Evolutionary conservation across 2,113 vertebrate genomes (phyloP).

Genomic region (Limanda limanda): DNA sequence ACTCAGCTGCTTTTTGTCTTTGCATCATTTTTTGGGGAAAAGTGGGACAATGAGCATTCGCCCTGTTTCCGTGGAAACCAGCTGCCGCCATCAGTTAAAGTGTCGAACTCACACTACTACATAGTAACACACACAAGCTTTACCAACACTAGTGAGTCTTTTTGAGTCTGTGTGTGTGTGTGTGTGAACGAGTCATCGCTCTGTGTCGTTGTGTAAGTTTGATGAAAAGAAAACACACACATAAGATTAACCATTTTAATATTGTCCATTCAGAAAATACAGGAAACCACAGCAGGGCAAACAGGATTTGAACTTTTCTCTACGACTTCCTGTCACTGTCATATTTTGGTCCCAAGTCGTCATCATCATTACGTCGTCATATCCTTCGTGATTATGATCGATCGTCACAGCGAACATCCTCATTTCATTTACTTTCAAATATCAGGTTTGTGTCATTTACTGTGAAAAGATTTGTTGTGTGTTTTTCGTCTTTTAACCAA

Average conservation of each 20-base stretch:
- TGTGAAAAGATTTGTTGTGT: conserved; percentile 44
- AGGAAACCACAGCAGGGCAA: conserved; percentile 63
- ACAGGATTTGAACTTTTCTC: conserved; percentile 47
- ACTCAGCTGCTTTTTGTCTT: not conserved
- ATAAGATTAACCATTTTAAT: conserved; percentile 67
- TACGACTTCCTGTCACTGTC: conserved; percentile 42
- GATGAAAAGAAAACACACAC: not conserved
- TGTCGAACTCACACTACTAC: not conserved
- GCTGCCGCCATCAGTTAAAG: not conserved
- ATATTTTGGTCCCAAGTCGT: conserved; percentile 44
- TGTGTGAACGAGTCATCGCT: not conserved
- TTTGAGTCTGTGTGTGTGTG: not conserved
- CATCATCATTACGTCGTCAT: not conserved
- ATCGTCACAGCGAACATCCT: not conserved
- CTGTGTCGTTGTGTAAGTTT: too few species aligned
- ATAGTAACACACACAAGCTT: too few species aligned
- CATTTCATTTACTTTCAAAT: conserved; percentile 14
- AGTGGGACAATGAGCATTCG: not conserved
- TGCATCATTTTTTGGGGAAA: not conserved
- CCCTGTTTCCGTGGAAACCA: conserved; percentile 27
- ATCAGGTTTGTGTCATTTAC: conserved; percentile 34
- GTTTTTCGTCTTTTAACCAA: conserved; percentile 44
- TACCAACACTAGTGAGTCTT: not conserved
- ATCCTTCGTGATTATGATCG: not conserved
- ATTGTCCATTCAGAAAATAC: conserved; percentile 63